Evolutionary conservation across 2,797 vertebrate genomes (phyloP).

Genomic region (Phalanger gymnotis): DNA sequence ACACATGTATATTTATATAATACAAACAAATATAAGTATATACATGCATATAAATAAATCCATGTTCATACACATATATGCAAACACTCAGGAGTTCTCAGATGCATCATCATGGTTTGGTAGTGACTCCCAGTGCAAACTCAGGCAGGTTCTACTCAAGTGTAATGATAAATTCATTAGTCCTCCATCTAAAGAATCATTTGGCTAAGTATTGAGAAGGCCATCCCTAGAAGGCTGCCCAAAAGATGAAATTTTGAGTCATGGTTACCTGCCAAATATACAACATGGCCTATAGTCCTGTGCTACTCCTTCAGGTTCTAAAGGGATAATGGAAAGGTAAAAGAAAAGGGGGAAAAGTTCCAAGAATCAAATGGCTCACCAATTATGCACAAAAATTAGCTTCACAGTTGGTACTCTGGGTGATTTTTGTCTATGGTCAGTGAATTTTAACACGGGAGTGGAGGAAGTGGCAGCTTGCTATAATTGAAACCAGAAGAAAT

Average conservation of each 20-base stretch:
- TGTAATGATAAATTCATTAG: not conserved
- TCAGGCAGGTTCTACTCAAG: not conserved
- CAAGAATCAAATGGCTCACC: not conserved
- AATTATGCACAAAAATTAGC: not conserved
- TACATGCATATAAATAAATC: not conserved
- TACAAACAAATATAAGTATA: not conserved
- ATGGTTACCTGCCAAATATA: not conserved
- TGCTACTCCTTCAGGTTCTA: not conserved
- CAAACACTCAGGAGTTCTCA: not conserved
- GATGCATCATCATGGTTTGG: not conserved
- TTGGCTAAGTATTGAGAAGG: not conserved
- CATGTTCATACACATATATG: not conserved
- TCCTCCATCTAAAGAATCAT: not conserved
- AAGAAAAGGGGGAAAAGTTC: not conserved
- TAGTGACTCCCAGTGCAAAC: not conserved
- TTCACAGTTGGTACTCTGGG: not conserved
- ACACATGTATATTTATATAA: not conserved
- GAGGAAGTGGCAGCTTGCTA: not conserved
- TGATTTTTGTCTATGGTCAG: not conserved
- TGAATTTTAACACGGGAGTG: not conserved
- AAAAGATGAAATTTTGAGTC: not conserved
- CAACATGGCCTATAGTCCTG: not conserved
- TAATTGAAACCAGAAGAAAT: not conserved
- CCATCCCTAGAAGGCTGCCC: not conserved
- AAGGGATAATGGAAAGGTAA: not conserved